These are phyloP conservation scores for Thecophora atra DNA, from an alignment of 2,888 invertebrate genomes.

Conservation along the genomic window DNA sequence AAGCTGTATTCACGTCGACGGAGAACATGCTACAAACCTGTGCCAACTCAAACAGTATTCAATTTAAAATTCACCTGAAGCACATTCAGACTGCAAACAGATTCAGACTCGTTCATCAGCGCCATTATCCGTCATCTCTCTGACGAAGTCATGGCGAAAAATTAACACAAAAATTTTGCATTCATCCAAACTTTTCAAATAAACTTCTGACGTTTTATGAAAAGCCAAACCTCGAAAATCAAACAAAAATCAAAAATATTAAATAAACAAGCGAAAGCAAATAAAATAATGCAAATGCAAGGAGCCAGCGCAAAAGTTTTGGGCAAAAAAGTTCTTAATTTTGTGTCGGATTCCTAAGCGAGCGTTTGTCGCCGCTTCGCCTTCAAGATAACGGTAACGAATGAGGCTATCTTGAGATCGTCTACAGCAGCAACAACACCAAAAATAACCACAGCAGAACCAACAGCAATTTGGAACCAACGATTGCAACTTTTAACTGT, in stretches of 20 bases:
- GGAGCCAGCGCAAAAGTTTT: too few relatives aligned
- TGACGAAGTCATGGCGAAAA: neutral
- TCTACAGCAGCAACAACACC: neutral
- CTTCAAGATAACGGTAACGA: neutral
- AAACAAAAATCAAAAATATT: neutral
- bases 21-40: too few relatives aligned
- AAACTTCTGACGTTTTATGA: constrained; percentile 21
- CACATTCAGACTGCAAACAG: too few relatives aligned
- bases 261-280: too few relatives aligned
- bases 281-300: too few relatives aligned
- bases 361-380: neutral
- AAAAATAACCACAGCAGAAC: neutral
- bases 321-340: neutral
- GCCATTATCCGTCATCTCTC: neutral
- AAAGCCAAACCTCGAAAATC: constrained; percentile 21
- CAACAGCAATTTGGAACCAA: neutral
- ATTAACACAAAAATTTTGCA: constrained; percentile 16
- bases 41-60: too few relatives aligned
- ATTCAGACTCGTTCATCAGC: neutral
- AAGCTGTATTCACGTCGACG: too few relatives aligned
- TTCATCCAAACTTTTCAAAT: constrained; percentile 31
- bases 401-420: neutral
- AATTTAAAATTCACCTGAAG: too few relatives aligned
- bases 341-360: neutral
- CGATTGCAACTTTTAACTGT: neutral